Conservation (phyloP, 1,140 invertebrate species). For the Phenacoccus solenopsis region DNA sequence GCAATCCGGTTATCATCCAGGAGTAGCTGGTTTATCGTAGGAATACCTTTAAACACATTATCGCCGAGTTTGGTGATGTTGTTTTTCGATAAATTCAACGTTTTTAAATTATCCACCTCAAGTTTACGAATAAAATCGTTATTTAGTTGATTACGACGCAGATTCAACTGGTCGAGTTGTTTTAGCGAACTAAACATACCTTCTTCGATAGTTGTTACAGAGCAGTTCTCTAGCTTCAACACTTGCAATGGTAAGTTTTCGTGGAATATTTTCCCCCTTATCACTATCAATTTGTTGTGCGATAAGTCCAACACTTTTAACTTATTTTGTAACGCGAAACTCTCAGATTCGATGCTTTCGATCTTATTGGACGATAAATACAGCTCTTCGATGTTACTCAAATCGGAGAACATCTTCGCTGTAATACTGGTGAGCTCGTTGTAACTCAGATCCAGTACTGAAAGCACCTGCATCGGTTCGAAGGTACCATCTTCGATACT, state of each 20-base stretch:
- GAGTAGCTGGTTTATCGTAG: constrained; percentile 54
- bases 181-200: constrained; percentile 49
- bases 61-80: constrained; percentile 51
- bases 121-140: constrained; percentile 49
- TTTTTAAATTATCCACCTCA: constrained; percentile 55
- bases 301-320: constrained; percentile 47
- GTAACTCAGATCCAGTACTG: constrained; percentile 62
- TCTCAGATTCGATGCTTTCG: constrained; percentile 40
- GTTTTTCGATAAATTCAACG: constrained; percentile 57
- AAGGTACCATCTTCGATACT: constrained; percentile 69
- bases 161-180: constrained; percentile 52
- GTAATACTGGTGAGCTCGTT: constrained; percentile 54
- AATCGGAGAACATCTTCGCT: constrained; percentile 48
- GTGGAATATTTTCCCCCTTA: constrained; percentile 44
- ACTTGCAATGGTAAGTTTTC: constrained; percentile 42
- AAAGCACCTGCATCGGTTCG: constrained; percentile 54
- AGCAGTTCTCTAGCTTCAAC: constrained; percentile 46
- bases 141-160: constrained; percentile 57
- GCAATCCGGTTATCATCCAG: constrained; percentile 49
- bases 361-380: constrained; percentile 47
- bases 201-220: constrained; percentile 44
- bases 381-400: constrained; percentile 52
- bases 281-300: constrained; percentile 41
- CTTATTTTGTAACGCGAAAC: constrained; percentile 44
- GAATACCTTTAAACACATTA: constrained; percentile 54